phyloP scores from a whole-genome alignment of 2,888 invertebrate species.

The Cantharis lateralis region DNA sequence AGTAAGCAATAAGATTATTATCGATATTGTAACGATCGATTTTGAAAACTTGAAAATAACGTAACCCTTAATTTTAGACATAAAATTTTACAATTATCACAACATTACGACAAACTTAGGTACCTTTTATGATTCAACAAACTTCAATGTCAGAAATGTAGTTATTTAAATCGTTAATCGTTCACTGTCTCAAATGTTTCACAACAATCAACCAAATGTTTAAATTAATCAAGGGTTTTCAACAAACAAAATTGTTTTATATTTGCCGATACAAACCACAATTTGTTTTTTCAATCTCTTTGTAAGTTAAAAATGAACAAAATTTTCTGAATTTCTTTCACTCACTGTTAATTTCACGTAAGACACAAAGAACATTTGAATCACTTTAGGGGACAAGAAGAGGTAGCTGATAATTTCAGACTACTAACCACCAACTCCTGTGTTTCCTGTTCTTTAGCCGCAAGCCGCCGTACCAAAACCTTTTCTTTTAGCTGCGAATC shows the following conservation, averaged over 20 bases:
- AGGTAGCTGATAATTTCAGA: constrained; percentile 17
- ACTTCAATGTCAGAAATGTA: not conserved
- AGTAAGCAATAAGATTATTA: not conserved
- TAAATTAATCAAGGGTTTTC: not conserved
- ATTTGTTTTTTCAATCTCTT: not conserved
- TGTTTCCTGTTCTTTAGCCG: constrained; percentile 95
- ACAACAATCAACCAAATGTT: not conserved
- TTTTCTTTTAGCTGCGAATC: constrained; percentile 92
- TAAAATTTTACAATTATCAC: not conserved
- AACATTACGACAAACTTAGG: not conserved
- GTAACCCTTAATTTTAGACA: not conserved
- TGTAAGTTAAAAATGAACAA: not conserved
- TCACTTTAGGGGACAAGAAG: constrained; percentile 34
- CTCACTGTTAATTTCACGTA: constrained; percentile 13
- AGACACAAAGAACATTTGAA: constrained; percentile 49
- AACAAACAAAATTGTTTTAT: not conserved
- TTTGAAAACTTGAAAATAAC: not conserved
- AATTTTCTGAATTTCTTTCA: not conserved
- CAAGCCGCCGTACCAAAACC: constrained; percentile 87
- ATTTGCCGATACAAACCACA: not conserved
- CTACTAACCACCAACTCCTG: constrained; percentile 91
- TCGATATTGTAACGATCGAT: not conserved
- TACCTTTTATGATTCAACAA: not conserved
- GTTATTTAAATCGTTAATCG: not conserved
- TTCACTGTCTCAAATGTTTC: not conserved